These are phyloP conservation scores for Periplaneta americana DNA, from an alignment of 1,140 invertebrate genomes.

Conservation along the genomic window DNA sequence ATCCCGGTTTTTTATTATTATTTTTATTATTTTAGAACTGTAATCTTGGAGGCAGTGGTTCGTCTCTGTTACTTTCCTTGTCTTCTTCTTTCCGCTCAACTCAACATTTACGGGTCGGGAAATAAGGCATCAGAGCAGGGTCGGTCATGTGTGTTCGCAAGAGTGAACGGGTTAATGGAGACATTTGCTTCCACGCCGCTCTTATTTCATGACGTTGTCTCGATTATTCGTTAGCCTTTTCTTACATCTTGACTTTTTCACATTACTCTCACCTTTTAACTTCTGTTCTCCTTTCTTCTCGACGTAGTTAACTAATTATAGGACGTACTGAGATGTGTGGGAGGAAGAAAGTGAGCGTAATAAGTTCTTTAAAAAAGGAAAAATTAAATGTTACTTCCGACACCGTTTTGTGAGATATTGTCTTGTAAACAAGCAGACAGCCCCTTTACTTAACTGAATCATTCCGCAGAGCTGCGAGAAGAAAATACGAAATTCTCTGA, in stretches of 20 bases:
- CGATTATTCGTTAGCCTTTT: background rate
- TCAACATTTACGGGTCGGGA: background rate
- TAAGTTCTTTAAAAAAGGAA: background rate
- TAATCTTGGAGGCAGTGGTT: background rate
- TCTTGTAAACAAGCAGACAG: background rate
- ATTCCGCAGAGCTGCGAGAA: no score
- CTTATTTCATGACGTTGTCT: background rate
- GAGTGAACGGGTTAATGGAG: background rate
- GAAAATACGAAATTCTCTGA: no score
- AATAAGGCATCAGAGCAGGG: background rate
- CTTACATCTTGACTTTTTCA: background rate
- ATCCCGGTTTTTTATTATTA: background rate
- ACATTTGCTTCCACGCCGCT: background rate
- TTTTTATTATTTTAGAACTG: background rate
- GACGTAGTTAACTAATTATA: background rate
- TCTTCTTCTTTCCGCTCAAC: background rate
- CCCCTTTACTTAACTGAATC: no score
- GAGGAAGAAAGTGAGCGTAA: background rate
- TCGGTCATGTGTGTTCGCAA: background rate
- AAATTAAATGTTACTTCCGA: background rate
- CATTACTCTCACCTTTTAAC: background rate
- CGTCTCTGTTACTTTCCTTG: background rate
- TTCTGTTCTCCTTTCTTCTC: background rate
- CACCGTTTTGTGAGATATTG: background rate
- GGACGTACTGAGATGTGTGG: background rate